Conservation (phyloP, 2,113 vertebrate species). For the Stictonetta naevosa region DNA sequence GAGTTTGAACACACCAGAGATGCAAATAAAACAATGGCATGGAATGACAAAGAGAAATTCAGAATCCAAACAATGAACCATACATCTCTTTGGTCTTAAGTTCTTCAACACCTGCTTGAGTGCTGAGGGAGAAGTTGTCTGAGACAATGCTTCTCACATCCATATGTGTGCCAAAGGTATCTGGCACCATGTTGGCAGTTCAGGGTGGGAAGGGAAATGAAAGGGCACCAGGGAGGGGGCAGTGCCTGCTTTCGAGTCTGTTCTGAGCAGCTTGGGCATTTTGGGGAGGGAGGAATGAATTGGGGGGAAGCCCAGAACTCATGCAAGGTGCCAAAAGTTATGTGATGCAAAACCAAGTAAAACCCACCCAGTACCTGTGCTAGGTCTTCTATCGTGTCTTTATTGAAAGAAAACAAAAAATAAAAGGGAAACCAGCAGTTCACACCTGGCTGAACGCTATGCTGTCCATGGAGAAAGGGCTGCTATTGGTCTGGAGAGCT, state of each 20-base stretch:
- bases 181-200: background rate
- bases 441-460: background rate
- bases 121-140: background rate
- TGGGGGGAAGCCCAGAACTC: background rate
- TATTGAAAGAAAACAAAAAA: background rate
- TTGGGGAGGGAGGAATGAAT: background rate
- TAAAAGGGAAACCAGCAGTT: background rate
- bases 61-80: constrained; percentile 68
- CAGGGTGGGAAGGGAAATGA: background rate
- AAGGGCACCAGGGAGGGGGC: background rate
- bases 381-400: background rate
- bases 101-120: constrained; percentile 7
- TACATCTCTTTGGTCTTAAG: constrained; percentile 68
- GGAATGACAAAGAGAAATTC: constrained; percentile 54
- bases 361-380: background rate
- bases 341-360: background rate
- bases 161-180: background rate
- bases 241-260: background rate
- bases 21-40: constrained; percentile 42
- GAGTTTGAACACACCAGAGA: constrained; percentile 76
- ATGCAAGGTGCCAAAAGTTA: background rate
- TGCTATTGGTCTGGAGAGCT: background rate
- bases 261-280: constrained; percentile 33
- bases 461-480: background rate
- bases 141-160: background rate